These are phyloP conservation scores for Bujurquina vittata DNA, from an alignment of 2,113 vertebrate species.

Conservation along the genomic window DNA sequence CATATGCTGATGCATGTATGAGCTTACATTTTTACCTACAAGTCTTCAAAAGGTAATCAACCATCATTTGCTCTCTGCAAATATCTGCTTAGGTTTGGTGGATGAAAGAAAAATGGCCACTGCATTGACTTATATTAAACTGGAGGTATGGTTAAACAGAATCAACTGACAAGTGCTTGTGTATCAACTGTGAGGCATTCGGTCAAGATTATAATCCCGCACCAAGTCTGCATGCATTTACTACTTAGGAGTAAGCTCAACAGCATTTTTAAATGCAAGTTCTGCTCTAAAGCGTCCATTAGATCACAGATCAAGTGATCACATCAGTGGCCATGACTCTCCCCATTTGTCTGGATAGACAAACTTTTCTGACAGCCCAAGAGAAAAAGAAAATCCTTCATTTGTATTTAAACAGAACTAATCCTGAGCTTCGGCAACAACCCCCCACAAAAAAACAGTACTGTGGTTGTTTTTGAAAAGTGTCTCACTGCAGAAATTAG, in stretches of 20 bases:
- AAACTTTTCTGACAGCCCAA: neutral
- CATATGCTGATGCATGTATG: neutral
- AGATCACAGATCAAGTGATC: neutral
- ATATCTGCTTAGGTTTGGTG: neutral
- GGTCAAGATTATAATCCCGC: neutral
- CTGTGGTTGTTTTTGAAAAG: neutral
- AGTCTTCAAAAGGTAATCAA: neutral
- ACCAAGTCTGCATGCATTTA: neutral
- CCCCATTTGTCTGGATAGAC: neutral
- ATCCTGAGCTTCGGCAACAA: slow-evolving; percentile 10
- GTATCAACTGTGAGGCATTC: neutral
- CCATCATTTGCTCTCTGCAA: neutral
- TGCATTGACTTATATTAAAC: neutral
- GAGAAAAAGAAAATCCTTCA: slow-evolving; percentile 3
- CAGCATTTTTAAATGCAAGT: neutral
- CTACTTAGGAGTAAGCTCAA: neutral
- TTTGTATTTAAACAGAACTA: slow-evolving; percentile 39
- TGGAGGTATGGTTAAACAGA: neutral
- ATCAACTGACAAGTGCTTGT: neutral
- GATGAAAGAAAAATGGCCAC: neutral
- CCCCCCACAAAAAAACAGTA: neutral
- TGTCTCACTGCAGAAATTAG: neutral
- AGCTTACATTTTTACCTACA: neutral
- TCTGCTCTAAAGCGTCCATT: neutral
- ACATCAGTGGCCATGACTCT: neutral